phyloP scores from a whole-genome alignment of 1,140 invertebrate species.

The Cotesia chilonis region DNA sequence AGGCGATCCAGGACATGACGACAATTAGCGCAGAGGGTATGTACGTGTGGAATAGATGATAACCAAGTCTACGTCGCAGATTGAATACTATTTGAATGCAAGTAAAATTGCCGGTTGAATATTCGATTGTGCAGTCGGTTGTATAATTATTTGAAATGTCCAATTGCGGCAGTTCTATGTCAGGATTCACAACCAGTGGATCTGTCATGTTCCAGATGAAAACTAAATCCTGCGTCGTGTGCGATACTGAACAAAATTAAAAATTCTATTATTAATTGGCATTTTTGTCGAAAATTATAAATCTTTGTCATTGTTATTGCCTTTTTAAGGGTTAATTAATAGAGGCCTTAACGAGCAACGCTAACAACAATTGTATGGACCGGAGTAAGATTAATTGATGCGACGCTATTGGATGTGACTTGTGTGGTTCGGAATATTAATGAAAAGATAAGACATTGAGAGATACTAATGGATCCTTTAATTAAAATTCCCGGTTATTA shows the following conservation, averaged over 20 bases:
- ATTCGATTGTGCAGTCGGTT: constrained; percentile 87
- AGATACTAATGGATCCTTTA: constrained; percentile 23
- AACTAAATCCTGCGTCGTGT: constrained; percentile 83
- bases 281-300: background rate
- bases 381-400: constrained; percentile 3
- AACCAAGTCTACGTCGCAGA: constrained; percentile 81
- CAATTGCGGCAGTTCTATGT: constrained; percentile 86
- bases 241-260: constrained; percentile 71
- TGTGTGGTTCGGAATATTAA: constrained; percentile 11
- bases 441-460: constrained; percentile 14
- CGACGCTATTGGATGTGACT: background rate
- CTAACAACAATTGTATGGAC: background rate
- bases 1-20: constrained; percentile 93
- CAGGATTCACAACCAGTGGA: constrained; percentile 84
- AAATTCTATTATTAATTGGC: background rate
- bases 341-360: background rate
- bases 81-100: constrained; percentile 88
- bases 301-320: background rate
- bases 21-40: constrained; percentile 90
- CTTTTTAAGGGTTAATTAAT: background rate
- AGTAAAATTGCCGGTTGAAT: constrained; percentile 89
- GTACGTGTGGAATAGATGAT: constrained; percentile 91
- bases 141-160: constrained; percentile 89
- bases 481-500: constrained; percentile 4
- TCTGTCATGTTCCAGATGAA: constrained; percentile 91